These are phyloP conservation scores for Caenorhabditis zanzibari DNA, from an alignment of 2,888 invertebrate genomes.

Conservation along the genomic window DNA sequence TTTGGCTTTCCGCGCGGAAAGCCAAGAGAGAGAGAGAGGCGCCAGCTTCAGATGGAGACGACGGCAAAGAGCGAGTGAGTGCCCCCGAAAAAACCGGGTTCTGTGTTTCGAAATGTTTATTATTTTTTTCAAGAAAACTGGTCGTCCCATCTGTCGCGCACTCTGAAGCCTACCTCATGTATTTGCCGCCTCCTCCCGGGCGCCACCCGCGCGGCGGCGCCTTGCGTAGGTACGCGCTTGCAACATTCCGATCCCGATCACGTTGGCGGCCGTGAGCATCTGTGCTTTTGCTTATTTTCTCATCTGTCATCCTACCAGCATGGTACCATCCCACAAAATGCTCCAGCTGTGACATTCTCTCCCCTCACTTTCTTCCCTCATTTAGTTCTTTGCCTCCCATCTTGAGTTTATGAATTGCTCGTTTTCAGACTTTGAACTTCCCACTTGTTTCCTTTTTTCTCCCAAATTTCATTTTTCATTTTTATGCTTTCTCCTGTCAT, in stretches of 20 bases:
- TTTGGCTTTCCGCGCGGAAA: conserved; percentile 27
- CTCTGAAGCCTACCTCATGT: conserved; percentile 64
- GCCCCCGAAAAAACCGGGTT: conserved; percentile 68
- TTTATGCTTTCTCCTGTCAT: conserved; percentile 32
- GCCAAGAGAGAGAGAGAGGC: conserved; percentile 42
- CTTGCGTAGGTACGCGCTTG: conserved; percentile 58
- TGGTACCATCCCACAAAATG: neutral
- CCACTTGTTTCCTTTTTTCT: neutral
- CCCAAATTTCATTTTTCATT: conserved; percentile 8
- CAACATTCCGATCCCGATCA: conserved; percentile 66
- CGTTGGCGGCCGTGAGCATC: conserved; percentile 55
- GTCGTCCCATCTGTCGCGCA: conserved; percentile 64
- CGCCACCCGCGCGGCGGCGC: conserved; percentile 61
- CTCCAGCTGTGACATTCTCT: neutral
- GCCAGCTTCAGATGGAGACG: conserved; percentile 32
- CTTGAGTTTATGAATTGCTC: neutral
- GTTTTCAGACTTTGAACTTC: neutral
- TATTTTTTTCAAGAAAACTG: conserved; percentile 73
- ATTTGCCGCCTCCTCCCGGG: conserved; percentile 63
- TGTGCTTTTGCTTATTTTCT: conserved; percentile 52
- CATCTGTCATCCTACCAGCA: neutral
- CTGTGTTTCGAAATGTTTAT: conserved; percentile 70
- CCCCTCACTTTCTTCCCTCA: neutral
- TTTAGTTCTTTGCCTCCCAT: neutral
- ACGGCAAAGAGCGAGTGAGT: conserved; percentile 47